These are phyloP conservation scores for Eupithecia exiguata DNA, from an alignment of 2,888 invertebrate species.

Conservation along the genomic window DNA sequence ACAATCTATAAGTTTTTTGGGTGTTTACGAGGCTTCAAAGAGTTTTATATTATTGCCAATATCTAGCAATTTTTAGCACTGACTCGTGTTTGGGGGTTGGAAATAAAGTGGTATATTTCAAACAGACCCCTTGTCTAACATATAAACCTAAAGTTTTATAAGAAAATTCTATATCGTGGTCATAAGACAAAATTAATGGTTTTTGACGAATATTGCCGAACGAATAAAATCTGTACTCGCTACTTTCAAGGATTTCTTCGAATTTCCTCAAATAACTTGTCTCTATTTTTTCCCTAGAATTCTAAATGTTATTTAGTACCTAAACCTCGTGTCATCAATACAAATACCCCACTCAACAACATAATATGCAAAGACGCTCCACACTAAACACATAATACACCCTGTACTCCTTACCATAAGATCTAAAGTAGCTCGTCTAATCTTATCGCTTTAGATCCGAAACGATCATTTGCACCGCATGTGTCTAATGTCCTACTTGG, in stretches of 20 bases:
- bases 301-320: neutral
- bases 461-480: conserved; percentile 22
- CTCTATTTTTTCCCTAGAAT: neutral
- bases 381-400: conserved; percentile 10
- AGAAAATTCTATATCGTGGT: no score
- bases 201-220: no score
- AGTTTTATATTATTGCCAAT: no score
- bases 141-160: no score
- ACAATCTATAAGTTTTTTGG: no score
- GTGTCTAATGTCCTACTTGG: conserved; percentile 20
- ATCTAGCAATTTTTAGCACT: no score
- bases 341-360: conserved; percentile 4
- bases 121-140: neutral
- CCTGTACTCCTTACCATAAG: neutral
- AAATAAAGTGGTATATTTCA: no score
- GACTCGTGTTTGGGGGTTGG: no score
- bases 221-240: no score
- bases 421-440: conserved; percentile 6
- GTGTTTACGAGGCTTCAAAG: no score
- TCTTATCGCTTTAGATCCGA: conserved; percentile 6
- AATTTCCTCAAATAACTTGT: no score
- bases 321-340: neutral
- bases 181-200: no score
- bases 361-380: conserved; percentile 9
- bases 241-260: neutral